Conservation (phyloP, 2,888 invertebrate species). For the Amiota mariae region DNA sequence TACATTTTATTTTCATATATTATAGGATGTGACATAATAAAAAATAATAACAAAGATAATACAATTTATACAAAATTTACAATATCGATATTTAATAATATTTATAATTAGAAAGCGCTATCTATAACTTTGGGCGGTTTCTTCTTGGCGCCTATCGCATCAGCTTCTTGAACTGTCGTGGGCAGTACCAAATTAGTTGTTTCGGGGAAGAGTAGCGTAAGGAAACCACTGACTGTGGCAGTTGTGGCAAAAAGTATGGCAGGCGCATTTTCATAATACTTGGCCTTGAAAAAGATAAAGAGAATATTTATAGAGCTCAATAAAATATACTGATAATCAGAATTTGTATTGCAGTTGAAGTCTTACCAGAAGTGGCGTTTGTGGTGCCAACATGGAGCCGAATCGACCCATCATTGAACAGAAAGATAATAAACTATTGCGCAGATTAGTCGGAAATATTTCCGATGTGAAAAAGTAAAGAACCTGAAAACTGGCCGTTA, state of each 20-base stretch:
- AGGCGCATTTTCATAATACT: conserved; percentile 73
- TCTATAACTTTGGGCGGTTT: conserved; percentile 43
- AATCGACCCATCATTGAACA: conserved; percentile 82
- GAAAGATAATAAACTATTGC: conserved; percentile 80
- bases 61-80: no score
- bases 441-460: conserved; percentile 80
- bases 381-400: conserved; percentile 82
- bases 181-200: conserved; percentile 78
- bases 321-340: neutral
- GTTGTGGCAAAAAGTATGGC: conserved; percentile 77
- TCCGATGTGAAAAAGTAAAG: conserved; percentile 82
- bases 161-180: conserved; percentile 78
- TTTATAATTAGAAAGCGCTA: neutral
- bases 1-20: conserved; percentile 16
- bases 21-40: neutral
- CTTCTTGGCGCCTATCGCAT: conserved; percentile 71
- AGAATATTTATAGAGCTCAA: no score
- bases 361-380: conserved; percentile 78
- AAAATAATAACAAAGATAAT: no score
- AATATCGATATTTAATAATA: conserved; percentile 10
- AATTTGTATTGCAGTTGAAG: neutral
- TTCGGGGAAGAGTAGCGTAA: conserved; percentile 79
- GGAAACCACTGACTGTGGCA: conserved; percentile 76
- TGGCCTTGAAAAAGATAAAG: conserved; percentile 55
- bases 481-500: conserved; percentile 80